A percentile compares a stretch with the other conserved stretches of the same genome.
phyloP scores from a whole-genome alignment of 2,888 invertebrate genomes.

The Toxonevra muliebris region DNA sequence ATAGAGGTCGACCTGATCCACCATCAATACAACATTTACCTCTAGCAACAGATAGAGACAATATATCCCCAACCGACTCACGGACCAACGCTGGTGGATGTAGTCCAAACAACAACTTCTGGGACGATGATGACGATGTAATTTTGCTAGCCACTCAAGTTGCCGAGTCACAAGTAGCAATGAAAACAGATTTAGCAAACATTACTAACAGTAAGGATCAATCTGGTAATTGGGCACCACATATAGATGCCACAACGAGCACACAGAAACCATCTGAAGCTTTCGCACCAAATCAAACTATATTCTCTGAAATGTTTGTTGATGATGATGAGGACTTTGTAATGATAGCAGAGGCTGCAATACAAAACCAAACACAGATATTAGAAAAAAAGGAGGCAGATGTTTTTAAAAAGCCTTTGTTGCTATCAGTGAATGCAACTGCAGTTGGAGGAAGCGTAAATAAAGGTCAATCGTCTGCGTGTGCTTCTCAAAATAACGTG shows the following conservation, averaged over 20 bases:
- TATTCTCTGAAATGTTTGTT: slow-evolving; percentile 49
- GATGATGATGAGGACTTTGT: slow-evolving; percentile 49
- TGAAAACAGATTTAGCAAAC: slow-evolving; percentile 29
- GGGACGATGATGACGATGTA: slow-evolving; percentile 61
- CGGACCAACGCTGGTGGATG: background rate
- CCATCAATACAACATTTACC: background rate
- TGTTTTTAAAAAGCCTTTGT: slow-evolving; percentile 14
- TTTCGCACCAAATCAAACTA: slow-evolving; percentile 29
- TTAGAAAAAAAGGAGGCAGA: background rate
- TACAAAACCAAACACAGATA: slow-evolving; percentile 23
- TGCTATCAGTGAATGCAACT: background rate
- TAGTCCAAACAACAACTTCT: slow-evolving; percentile 52
- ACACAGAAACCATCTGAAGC: slow-evolving; percentile 47
- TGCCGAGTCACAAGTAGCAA: slow-evolving; percentile 52
- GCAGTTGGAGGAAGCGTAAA: background rate
- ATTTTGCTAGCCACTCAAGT: slow-evolving; percentile 60
- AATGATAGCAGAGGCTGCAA: slow-evolving; percentile 32
- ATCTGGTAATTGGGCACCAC: slow-evolving; percentile 49
- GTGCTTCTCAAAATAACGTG: slow-evolving; percentile 17
- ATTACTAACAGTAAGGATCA: slow-evolving; percentile 50
- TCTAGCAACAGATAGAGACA: background rate
- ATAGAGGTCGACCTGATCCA: slow-evolving; percentile 37
- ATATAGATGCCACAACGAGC: slow-evolving; percentile 49
- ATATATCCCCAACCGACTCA: slow-evolving; percentile 13
- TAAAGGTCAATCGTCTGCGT: background rate